These are phyloP conservation scores for Andrena praecox DNA, from an alignment of 2,888 invertebrate species.

Conservation along the genomic window DNA sequence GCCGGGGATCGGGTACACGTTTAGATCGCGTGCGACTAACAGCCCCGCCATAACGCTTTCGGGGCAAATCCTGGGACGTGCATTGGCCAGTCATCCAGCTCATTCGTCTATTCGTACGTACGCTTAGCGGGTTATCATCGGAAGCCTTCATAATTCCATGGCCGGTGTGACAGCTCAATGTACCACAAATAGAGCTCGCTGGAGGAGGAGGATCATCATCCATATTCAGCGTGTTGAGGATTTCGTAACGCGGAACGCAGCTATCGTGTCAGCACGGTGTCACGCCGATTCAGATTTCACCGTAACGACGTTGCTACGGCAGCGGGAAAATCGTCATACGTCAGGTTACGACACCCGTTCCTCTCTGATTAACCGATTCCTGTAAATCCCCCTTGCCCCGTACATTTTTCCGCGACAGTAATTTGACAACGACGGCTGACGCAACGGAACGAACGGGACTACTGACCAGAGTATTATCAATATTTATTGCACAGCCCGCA, in stretches of 20 bases:
- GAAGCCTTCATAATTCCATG: constrained; percentile 80
- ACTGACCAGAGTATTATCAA: background rate
- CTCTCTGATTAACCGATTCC: constrained; percentile 33
- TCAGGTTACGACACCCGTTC: constrained; percentile 35
- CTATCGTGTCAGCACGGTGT: constrained; percentile 73
- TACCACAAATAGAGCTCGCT: constrained; percentile 78
- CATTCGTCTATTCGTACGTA: constrained; percentile 66
- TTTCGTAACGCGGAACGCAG: constrained; percentile 65
- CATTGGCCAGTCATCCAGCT: constrained; percentile 56
- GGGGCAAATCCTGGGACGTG: constrained; percentile 54
- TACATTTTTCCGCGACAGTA: background rate
- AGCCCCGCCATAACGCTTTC: constrained; percentile 29
- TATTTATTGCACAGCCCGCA: no score
- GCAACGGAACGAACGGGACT: background rate
- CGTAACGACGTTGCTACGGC: constrained; percentile 64
- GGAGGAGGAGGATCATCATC: constrained; percentile 73
- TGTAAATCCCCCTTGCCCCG: background rate
- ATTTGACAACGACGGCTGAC: background rate
- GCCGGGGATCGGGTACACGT: constrained; percentile 15
- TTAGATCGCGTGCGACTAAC: constrained; percentile 51
- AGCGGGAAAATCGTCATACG: constrained; percentile 65
- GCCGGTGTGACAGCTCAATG: constrained; percentile 79
- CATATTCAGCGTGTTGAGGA: constrained; percentile 77
- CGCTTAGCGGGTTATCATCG: constrained; percentile 82
- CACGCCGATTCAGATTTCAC: constrained; percentile 70